Conservation (phyloP, 2,113 vertebrate genomes). For the Eretmochelys imbricata region DNA sequence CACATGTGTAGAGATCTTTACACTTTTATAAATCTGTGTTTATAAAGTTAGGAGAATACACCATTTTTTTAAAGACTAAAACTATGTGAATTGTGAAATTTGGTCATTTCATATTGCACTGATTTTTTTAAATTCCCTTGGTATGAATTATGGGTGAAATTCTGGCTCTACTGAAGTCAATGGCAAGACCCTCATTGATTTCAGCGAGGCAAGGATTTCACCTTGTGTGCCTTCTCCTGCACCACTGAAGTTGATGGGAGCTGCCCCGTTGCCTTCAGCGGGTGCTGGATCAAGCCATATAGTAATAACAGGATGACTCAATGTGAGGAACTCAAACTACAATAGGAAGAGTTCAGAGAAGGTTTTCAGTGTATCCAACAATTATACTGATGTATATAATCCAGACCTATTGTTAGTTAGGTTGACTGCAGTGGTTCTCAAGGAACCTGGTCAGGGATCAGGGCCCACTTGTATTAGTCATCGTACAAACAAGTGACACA, state of each 20-base stretch:
- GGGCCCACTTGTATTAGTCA: not conserved
- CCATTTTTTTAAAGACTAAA: not conserved
- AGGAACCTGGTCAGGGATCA: not conserved
- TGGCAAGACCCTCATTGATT: not conserved
- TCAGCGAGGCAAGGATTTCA: not conserved
- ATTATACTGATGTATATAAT: not conserved
- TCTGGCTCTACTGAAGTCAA: not conserved
- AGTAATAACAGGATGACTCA: not conserved
- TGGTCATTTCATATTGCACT: not conserved
- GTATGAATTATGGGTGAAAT: not conserved
- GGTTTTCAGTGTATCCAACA: not conserved
- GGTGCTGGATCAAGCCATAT: not conserved
- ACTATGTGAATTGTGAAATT: not conserved
- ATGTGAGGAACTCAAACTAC: not conserved
- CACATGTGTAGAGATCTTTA: rapidly evolving
- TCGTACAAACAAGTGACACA: not conserved
- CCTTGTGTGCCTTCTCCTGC: not conserved
- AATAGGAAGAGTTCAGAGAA: not conserved
- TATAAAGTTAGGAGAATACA: not conserved
- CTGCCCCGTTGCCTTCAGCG: not conserved
- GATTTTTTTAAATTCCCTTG: rapidly evolving
- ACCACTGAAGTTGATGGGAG: not conserved
- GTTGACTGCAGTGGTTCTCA: not conserved
- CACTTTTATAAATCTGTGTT: not conserved
- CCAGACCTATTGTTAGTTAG: not conserved